Evolutionary conservation across 1,140 invertebrate genomes (phyloP).

Genomic region (Arion vulgaris): DNA sequence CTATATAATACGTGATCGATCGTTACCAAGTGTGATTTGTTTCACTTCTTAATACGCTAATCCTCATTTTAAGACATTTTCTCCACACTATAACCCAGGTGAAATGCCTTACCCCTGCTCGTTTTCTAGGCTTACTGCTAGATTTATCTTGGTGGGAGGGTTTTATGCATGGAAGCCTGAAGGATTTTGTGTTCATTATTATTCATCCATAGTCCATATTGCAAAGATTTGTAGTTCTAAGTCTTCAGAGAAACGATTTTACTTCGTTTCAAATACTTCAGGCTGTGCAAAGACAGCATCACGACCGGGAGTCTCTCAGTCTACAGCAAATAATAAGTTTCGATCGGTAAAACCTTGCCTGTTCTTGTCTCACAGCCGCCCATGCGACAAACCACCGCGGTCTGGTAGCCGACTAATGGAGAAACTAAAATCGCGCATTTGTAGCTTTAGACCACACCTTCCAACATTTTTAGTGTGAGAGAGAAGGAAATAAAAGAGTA

Average conservation of each 20-base stretch:
- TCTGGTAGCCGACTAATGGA: neutral
- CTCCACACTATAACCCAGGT: neutral
- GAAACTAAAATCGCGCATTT: neutral
- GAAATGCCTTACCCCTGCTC: no score
- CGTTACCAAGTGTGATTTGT: neutral
- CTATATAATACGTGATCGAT: neutral
- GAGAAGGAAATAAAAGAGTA: neutral
- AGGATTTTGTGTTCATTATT: constrained; percentile 2
- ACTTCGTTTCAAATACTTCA: neutral
- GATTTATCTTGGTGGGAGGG: neutral
- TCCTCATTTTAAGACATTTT: neutral
- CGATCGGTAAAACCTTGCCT: neutral
- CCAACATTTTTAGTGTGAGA: neutral
- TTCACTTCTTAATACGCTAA: neutral
- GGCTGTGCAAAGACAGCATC: neutral
- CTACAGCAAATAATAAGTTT: neutral
- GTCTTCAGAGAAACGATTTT: neutral
- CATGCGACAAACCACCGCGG: neutral
- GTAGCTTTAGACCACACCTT: neutral
- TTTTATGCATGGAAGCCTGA: neutral
- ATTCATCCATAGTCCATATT: neutral
- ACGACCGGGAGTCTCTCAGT: neutral
- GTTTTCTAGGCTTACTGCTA: no score
- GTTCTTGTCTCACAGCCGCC: neutral
- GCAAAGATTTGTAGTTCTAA: neutral